phyloP scores from a whole-genome alignment of 2,113 vertebrate species.

The Poecile atricapillus region DNA sequence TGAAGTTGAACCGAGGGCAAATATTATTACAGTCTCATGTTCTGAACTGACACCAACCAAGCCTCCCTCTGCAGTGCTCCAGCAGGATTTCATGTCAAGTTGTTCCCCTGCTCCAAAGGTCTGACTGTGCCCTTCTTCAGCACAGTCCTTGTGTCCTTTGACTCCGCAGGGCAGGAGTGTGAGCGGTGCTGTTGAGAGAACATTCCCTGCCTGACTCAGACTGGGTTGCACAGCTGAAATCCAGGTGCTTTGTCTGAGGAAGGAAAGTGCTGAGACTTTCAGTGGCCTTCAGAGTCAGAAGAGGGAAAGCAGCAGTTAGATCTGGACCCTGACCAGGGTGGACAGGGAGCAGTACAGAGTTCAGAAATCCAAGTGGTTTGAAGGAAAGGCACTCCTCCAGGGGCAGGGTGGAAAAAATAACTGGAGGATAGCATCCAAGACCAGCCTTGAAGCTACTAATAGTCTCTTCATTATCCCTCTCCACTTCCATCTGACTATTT shows the following conservation, averaged over 20 bases:
- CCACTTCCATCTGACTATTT: not conserved
- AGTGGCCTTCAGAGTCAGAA: not conserved
- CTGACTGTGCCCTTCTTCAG: not conserved
- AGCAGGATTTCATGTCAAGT: not conserved
- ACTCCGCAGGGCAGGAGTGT: not conserved
- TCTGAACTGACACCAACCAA: conserved; percentile 24
- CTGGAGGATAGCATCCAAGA: not conserved
- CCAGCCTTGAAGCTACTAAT: not conserved
- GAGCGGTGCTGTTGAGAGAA: not conserved
- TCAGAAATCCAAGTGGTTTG: not conserved
- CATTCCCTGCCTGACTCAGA: not conserved
- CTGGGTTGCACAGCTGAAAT: not conserved
- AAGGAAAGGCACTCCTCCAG: not conserved
- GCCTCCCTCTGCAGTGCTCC: not conserved
- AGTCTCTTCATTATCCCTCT: not conserved
- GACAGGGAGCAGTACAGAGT: not conserved
- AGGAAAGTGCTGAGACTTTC: not conserved
- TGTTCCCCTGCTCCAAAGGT: not conserved
- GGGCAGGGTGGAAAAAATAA: not conserved
- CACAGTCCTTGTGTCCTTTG: not conserved
- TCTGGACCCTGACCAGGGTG: not conserved
- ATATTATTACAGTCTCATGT: conserved; percentile 61
- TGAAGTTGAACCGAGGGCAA: conserved; percentile 58
- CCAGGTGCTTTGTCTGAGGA: not conserved
- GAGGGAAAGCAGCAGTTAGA: not conserved